Conservation (phyloP, 2,888 invertebrate genomes). For the Abrostola tripartita region DNA sequence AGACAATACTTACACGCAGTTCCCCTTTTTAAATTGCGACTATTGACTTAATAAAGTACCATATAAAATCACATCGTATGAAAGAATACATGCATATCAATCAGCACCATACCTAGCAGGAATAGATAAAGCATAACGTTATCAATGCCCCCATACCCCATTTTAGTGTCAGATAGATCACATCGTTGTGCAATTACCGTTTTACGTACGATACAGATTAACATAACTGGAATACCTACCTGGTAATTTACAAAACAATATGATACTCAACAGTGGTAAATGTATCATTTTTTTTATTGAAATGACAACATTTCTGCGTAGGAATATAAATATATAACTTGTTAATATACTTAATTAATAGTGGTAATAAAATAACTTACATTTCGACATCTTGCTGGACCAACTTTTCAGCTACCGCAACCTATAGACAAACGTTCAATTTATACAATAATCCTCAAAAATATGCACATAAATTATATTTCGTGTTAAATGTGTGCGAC, state of each 20-base stretch:
- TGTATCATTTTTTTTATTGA: neutral
- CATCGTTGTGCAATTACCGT: slow-evolving; percentile 8
- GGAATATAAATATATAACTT: neutral
- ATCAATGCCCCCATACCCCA: slow-evolving; percentile 35
- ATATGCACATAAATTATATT: neutral
- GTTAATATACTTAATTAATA: neutral
- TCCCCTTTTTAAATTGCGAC: too few relatives aligned
- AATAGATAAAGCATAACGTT: slow-evolving; percentile 7
- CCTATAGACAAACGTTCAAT: slow-evolving; percentile 54
- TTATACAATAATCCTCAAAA: neutral
- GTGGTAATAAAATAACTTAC: slow-evolving; percentile 55
- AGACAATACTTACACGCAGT: too few relatives aligned
- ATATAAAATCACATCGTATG: neutral
- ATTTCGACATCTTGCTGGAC: slow-evolving; percentile 62
- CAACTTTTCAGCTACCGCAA: slow-evolving; percentile 51
- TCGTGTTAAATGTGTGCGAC: slow-evolving; percentile 20
- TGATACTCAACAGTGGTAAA: neutral
- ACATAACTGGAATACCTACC: too few relatives aligned
- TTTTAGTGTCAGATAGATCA: slow-evolving; percentile 16
- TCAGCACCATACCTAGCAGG: neutral
- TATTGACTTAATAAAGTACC: too few relatives aligned
- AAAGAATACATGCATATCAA: neutral
- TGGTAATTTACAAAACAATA: too few relatives aligned
- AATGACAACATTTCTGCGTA: neutral
- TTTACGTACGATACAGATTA: neutral